Base-by-base conservation (phyloP, 1,140 invertebrate genomes). In the Lutraria rhynchaena region DNA sequence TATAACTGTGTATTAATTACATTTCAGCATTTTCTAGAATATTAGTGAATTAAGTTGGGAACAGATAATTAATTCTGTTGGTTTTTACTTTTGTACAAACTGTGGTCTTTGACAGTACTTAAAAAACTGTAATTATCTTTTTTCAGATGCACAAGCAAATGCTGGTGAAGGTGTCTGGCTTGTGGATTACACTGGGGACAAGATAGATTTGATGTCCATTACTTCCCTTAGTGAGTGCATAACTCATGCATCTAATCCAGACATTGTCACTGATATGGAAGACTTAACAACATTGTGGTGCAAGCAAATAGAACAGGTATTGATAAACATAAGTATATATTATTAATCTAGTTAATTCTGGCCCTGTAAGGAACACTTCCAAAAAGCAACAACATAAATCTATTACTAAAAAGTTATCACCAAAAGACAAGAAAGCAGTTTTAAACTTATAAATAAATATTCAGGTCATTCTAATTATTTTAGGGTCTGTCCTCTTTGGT, bases 241-340 rank as follows among this genome's bases (percentile, higher is more conserved):
- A 27, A 58, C 81, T 17, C 80, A 81, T 11, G 85, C 91, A 17
- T 70, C 84, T n/a, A 89, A 90, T 71, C 84, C 86, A 33, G 89
- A 90, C 4, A 83, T 88, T 67, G 85, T 91, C 1, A 35, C 51
- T 69, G 78, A 87, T 44, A 69, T 90, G 63, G 91, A 91, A 82
- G 87, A 89, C n/a, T 65, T 91, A 24, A 87, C 87, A 1, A 81
- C 76, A 31, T 77, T 70, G 0, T 92, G 91, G 91, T 91, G 89
- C 61, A 90, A 88, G 76, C 90, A 92, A 81, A 90, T 92, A 55
- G 89, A 91, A 78, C 88, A 89, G 84, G 90, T 89, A 82, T 41
- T 7, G 37, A 7, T 7, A 41, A 41, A 41, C 15, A n/a, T n/a
- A n/a, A n/a, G n/a, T n/a, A n/a, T n/a, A n/a, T n/a, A n/a, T n/a